Percentiles rank a stretch among this genome's conserved stretches.
phyloP scores from a whole-genome alignment of 2,113 vertebrate genomes.

The Clupea harengus region DNA sequence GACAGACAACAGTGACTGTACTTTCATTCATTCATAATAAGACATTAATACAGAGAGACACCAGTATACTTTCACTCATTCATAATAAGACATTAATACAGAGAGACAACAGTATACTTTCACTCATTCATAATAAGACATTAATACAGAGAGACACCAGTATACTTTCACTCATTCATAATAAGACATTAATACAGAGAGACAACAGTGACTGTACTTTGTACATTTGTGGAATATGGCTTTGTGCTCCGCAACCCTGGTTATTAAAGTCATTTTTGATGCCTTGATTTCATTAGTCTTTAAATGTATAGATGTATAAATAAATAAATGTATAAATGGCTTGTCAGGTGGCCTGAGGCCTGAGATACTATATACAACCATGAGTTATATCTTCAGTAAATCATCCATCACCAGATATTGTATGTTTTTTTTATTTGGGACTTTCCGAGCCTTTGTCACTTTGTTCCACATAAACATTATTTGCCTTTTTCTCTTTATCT shows the following conservation, averaged over 20 bases:
- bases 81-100: background rate
- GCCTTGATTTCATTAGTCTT: background rate
- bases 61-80: background rate
- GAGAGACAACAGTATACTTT: background rate
- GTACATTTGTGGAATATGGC: background rate
- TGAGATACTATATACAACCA: background rate
- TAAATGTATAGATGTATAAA: background rate
- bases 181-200: background rate
- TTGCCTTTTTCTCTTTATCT: background rate
- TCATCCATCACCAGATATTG: slow-evolving; percentile 1
- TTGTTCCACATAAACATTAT: slow-evolving; percentile 12
- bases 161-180: too few species aligned
- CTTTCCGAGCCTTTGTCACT: background rate
- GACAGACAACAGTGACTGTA: background rate
- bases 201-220: background rate
- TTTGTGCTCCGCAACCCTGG: background rate
- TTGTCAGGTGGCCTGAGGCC: background rate
- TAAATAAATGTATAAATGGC: background rate
- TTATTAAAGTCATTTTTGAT: background rate
- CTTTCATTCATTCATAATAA: background rate
- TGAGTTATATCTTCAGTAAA: slow-evolving; percentile 2
- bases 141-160: background rate
- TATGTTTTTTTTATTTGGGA: background rate
- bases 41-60: background rate
- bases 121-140: background rate